These are phyloP conservation scores for Anagrus nilaparvatae DNA, from an alignment of 1,140 invertebrate species.

Conservation along the genomic window DNA sequence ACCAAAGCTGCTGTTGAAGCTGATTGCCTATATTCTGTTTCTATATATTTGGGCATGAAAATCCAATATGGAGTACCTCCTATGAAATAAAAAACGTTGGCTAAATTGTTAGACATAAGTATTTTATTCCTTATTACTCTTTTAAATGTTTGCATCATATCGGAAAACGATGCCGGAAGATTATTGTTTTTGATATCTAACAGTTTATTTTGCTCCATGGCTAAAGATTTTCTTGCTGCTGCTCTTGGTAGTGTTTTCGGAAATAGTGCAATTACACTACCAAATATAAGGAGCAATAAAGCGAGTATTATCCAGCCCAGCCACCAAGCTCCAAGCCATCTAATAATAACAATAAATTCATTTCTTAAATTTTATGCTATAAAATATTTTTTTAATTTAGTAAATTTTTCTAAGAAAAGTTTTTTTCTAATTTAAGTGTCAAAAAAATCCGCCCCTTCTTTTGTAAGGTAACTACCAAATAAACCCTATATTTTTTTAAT, in stretches of 20 bases:
- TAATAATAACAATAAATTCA: slow-evolving; percentile 9
- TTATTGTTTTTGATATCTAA: slow-evolving; percentile 29
- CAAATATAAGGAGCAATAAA: slow-evolving; percentile 47
- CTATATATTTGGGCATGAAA: slow-evolving; percentile 66
- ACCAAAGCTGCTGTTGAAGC: slow-evolving; percentile 56
- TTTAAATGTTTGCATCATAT: slow-evolving; percentile 53
- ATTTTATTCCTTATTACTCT: slow-evolving; percentile 52
- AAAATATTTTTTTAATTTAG: no score
- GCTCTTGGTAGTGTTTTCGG: slow-evolving; percentile 54
- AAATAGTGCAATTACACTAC: slow-evolving; percentile 52
- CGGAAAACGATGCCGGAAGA: slow-evolving; percentile 39
- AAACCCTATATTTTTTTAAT: no score
- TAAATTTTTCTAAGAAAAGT: no score
- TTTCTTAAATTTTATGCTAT: no score
- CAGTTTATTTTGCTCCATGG: slow-evolving; percentile 34
- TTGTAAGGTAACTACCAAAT: no score
- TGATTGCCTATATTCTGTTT: slow-evolving; percentile 61
- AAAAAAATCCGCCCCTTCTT: no score
- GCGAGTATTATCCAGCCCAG: slow-evolving; percentile 63
- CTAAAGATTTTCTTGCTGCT: slow-evolving; percentile 43
- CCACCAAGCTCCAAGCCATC: slow-evolving; percentile 71
- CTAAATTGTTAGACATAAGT: slow-evolving; percentile 56
- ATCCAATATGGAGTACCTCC: slow-evolving; percentile 65
- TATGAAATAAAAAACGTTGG: slow-evolving; percentile 57
- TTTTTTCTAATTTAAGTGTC: no score